phyloP scores from a whole-genome alignment of 2,888 invertebrate genomes.

The Pristionchus japonicus region DNA sequence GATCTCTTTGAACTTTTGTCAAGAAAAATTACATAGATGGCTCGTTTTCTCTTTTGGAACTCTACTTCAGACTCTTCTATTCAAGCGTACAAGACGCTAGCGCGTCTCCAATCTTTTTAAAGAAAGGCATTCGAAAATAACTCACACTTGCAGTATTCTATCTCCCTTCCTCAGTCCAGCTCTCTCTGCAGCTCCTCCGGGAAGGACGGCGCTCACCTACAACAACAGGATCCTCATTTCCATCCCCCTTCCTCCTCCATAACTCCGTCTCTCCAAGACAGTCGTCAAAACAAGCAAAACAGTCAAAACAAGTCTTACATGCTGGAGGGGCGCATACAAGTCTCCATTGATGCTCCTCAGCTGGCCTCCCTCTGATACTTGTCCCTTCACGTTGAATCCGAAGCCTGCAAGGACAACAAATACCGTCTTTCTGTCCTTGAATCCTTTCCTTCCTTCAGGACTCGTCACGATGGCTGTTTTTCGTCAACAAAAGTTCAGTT shows the following conservation, averaged over 20 bases:
- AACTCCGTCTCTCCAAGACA: not conserved
- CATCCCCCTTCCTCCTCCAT: not conserved
- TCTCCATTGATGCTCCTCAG: conserved; percentile 97
- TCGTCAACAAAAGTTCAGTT: not conserved
- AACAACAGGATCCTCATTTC: not conserved
- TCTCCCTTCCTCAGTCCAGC: conserved; percentile 98
- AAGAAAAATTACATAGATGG: too few species aligned
- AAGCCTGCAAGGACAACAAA: conserved; percentile 85
- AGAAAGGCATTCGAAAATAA: not conserved
- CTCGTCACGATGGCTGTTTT: not conserved
- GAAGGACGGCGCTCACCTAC: conserved; percentile 92
- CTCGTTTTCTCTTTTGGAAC: too few species aligned
- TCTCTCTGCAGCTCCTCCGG: conserved; percentile 96
- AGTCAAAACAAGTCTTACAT: conserved; percentile 79
- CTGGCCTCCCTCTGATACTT: conserved; percentile 99
- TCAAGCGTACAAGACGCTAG: too few species aligned
- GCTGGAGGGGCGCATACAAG: conserved; percentile 98
- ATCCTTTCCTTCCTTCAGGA: too few species aligned
- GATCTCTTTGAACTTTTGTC: too few species aligned
- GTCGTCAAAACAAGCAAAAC: not conserved
- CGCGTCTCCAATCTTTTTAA: too few species aligned
- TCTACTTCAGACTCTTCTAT: too few species aligned
- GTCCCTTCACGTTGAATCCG: conserved; percentile 99
- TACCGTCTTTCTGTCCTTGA: not conserved
- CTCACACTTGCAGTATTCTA: conserved; percentile 98